Evolutionary conservation across 2,888 invertebrate species (phyloP).

Genomic region (Buathra laborator): DNA sequence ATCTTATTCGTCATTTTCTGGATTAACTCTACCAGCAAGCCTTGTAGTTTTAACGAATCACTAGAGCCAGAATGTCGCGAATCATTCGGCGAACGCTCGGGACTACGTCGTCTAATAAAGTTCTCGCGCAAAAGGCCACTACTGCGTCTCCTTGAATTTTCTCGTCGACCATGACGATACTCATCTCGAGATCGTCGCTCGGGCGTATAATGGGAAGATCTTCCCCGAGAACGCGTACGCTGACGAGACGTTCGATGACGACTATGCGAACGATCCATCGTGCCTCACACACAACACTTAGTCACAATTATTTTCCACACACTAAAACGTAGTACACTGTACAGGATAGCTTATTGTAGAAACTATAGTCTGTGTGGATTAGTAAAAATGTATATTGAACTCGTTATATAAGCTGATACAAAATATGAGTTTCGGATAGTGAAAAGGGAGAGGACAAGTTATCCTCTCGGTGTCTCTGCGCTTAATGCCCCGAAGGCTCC

Average conservation of each 20-base stretch:
- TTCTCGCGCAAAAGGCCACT: background rate
- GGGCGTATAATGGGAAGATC: background rate
- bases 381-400: too few species aligned
- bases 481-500: too few species aligned
- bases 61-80: background rate
- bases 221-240: background rate
- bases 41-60: background rate
- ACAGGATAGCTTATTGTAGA: too few species aligned
- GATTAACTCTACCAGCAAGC: background rate
- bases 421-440: too few species aligned
- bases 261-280: conserved; percentile 1
- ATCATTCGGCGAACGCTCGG: background rate
- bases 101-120: background rate
- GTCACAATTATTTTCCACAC: too few species aligned
- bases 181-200: background rate
- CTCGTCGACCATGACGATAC: background rate
- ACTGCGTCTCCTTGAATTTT: background rate
- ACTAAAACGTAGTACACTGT: too few species aligned
- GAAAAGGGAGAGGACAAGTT: too few species aligned
- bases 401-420: too few species aligned
- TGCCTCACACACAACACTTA: background rate
- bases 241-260: background rate
- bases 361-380: too few species aligned
- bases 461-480: too few species aligned
- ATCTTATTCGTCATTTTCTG: conserved; percentile 6